These are phyloP conservation scores for Lagopus muta DNA, from an alignment of 2,113 vertebrate genomes.

Conservation along the genomic window DNA sequence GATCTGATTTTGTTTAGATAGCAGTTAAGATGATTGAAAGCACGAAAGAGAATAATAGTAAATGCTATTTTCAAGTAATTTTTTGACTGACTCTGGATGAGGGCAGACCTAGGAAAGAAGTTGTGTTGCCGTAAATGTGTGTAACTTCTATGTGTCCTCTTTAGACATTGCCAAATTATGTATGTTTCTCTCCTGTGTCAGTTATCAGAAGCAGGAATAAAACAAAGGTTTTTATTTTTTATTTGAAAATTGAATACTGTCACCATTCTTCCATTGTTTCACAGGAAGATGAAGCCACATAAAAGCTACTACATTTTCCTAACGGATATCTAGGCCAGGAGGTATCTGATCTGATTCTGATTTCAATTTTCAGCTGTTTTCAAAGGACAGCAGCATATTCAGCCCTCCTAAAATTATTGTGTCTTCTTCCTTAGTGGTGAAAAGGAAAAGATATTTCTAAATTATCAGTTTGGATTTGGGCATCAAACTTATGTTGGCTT, in stretches of 20 bases:
- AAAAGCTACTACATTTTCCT: not conserved
- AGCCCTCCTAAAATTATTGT: not conserved
- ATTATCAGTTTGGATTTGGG: not conserved
- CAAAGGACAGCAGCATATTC: not conserved
- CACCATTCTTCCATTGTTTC: not conserved
- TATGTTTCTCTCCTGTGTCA: not conserved
- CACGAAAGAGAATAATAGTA: not conserved
- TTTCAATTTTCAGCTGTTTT: not conserved
- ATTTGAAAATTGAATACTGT: not conserved
- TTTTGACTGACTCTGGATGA: not conserved
- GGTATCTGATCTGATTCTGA: not conserved
- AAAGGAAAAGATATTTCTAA: not conserved
- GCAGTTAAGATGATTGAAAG: not conserved
- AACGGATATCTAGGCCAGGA: not conserved
- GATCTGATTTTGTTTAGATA: not conserved
- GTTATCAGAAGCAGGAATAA: not conserved
- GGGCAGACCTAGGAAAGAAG: not conserved
- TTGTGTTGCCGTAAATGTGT: not conserved
- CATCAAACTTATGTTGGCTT: not conserved
- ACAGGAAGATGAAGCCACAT: not conserved
- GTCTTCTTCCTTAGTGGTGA: not conserved
- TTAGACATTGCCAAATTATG: not conserved
- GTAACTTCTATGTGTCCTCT: not conserved
- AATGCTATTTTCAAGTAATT: not conserved
- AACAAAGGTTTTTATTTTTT: not conserved